Evolutionary conservation across 2,113 vertebrate genomes (phyloP), one percentile per base, ranked within the genome.

Genomic region (Excalfactoria chinensis): DNA sequence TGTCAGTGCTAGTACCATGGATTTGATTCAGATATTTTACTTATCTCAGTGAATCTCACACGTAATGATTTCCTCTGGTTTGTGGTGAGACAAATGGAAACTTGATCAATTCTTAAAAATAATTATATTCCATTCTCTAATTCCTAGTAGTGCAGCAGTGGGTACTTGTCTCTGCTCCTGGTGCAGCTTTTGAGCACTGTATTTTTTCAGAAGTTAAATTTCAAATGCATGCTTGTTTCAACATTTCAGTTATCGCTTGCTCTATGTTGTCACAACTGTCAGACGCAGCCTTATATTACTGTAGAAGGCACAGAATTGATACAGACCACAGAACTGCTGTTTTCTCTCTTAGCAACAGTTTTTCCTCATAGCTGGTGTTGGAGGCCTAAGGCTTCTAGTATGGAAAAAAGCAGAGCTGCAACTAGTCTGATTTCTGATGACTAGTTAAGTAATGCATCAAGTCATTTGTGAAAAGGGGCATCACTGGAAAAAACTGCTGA

Each of bases 391-490:
- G 16, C 37, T 34, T 75, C 3, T 13, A 28, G 28, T 32, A 32
- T 11, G n/a, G 25, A 32, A 67, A 20, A 26, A 41, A 60, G 44
- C 25, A 37, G 66, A 55, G 32, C 15, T 86, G 15, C 32, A 49
- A 6, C 55, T 34, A 12, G 7, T 26, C 11, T 58, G 41, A 21
- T 89, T 75, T 56, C 13, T 58, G 51, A 13, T 51, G 56, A 63
- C 16, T 30, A n/a, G 34, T 30, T 9, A 44, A 48, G 9, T 56
- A 2, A 0, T 22, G 5, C 0, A 21, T 13, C 22, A 22, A 48
- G 18, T 62, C 13, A 37, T 32, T 49, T 20, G 16, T 70, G 37
- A 22, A 28, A 22, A 55, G 23, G 70, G 32, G 17, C 30, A 21
- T 11, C 46, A 14, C 41, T 53, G 28, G 23, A n/a, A 23, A 62